Evolutionary conservation across 1,140 invertebrate species (phyloP).

Genomic region (Coenobita brevimanus): DNA sequence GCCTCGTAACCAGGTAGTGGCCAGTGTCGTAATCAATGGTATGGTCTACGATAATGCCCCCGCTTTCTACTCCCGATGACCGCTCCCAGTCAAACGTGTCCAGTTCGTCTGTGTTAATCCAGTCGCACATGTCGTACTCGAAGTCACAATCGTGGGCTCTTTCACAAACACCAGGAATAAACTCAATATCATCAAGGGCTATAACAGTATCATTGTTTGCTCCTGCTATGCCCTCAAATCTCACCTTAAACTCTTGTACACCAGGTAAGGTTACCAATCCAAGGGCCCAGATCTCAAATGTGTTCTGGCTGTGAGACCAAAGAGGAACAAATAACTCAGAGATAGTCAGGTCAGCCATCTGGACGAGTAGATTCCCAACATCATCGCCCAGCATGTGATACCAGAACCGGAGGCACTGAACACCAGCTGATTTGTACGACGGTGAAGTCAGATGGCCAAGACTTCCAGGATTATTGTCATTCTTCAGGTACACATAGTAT

Average conservation of each 20-base stretch:
- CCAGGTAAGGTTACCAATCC: slow-evolving; percentile 32
- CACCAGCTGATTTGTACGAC: slow-evolving; percentile 34
- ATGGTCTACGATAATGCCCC: slow-evolving; percentile 48
- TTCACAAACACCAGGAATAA: slow-evolving; percentile 38
- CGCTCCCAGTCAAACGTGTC: slow-evolving; percentile 56
- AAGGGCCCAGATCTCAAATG: slow-evolving; percentile 50
- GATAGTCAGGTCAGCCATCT: not conserved
- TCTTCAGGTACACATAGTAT: slow-evolving; percentile 43
- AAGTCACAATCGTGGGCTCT: slow-evolving; percentile 36
- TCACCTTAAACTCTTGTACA: slow-evolving; percentile 26
- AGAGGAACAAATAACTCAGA: not conserved
- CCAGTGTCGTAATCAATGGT: slow-evolving; percentile 51
- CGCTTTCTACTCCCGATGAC: slow-evolving; percentile 38
- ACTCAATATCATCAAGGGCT: slow-evolving; percentile 59
- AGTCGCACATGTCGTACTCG: slow-evolving; percentile 56
- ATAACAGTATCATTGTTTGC: slow-evolving; percentile 24
- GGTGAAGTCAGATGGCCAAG: slow-evolving; percentile 38
- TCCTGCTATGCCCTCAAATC: slow-evolving; percentile 36
- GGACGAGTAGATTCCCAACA: slow-evolving; percentile 26
- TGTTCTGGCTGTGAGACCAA: slow-evolving; percentile 19
- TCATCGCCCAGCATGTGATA: slow-evolving; percentile 50
- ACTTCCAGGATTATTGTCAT: not conserved
- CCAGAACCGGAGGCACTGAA: slow-evolving; percentile 59
- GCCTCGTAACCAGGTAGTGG: slow-evolving; percentile 40
- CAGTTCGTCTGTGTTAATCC: slow-evolving; percentile 26